A percentile compares a stretch with the other conserved stretches of the same genome.
Evolutionary conservation across 2,797 vertebrate genomes (phyloP).

Genomic region (Acipenser ruthenus): DNA sequence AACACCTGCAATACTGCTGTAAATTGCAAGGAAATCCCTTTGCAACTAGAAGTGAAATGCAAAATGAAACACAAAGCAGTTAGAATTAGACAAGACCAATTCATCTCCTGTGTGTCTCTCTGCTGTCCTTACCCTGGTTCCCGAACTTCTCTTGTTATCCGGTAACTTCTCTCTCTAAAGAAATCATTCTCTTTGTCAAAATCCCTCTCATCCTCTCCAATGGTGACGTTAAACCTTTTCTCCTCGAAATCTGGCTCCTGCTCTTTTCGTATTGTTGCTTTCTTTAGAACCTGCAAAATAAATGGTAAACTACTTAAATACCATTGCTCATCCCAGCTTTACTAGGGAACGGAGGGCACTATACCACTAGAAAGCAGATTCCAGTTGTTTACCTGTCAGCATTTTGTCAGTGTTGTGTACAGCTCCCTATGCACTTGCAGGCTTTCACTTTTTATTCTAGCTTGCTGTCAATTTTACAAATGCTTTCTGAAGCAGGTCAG

Average conservation of each 20-base stretch:
- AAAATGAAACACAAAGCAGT: background rate
- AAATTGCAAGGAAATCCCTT: too few relatives aligned
- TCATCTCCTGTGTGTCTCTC: background rate
- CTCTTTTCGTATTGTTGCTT: slow-evolving; percentile 93
- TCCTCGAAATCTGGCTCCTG: slow-evolving; percentile 98
- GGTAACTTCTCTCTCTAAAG: slow-evolving; percentile 89
- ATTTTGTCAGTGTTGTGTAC: too few relatives aligned
- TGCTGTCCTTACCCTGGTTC: slow-evolving; percentile 67
- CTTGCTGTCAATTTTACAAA: too few relatives aligned
- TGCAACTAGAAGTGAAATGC: background rate
- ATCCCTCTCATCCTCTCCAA: slow-evolving; percentile 90
- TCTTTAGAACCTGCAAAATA: slow-evolving; percentile 79
- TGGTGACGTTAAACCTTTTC: slow-evolving; percentile 93
- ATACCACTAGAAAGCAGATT: too few relatives aligned
- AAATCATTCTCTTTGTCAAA: slow-evolving; percentile 97
- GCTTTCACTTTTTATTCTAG: too few relatives aligned
- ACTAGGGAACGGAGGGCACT: too few relatives aligned
- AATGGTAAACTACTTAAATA: background rate
- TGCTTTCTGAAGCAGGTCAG: too few relatives aligned
- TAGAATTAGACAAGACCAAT: background rate
- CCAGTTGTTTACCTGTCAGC: too few relatives aligned
- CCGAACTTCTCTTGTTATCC: slow-evolving; percentile 79
- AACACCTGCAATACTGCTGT: too few relatives aligned
- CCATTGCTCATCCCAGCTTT: too few relatives aligned
- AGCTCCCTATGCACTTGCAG: too few relatives aligned